These are phyloP conservation scores for Aphelenchoides avenae DNA, from an alignment of 1,140 invertebrate genomes.

Conservation along the genomic window DNA sequence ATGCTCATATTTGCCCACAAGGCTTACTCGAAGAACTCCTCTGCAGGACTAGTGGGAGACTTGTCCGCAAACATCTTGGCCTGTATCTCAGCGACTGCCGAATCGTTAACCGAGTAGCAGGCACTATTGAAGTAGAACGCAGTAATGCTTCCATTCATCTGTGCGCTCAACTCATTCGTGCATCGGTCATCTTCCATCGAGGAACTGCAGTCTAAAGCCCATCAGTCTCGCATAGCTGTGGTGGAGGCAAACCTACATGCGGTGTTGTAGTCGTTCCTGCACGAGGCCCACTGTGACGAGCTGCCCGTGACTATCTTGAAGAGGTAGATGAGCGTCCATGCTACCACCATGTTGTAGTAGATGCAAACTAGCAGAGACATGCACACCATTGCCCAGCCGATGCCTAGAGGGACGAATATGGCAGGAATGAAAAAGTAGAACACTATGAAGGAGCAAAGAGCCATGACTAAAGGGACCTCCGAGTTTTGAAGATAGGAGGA, in stretches of 20 bases:
- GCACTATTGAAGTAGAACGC: conserved; percentile 40
- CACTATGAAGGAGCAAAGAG: conserved; percentile 1
- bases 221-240: not conserved
- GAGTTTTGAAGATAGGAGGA: not conserved
- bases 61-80: conserved; percentile 13
- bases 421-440: conserved; percentile 1
- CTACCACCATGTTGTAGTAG: conserved; percentile 46
- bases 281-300: conserved; percentile 25
- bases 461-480: not conserved
- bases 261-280: conserved; percentile 37
- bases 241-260: conserved; percentile 18
- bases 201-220: conserved; percentile 33
- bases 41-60: conserved; percentile 32
- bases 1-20: not conserved
- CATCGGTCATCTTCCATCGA: conserved; percentile 40
- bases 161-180: conserved; percentile 14
- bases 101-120: conserved; percentile 23
- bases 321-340: conserved; percentile 30
- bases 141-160: not conserved
- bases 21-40: conserved; percentile 44
- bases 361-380: conserved; percentile 40
- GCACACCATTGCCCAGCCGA: conserved; percentile 38
- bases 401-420: conserved; percentile 11
- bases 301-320: conserved; percentile 35
- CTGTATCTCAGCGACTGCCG: not conserved